phyloP scores from a whole-genome alignment of 2,888 invertebrate species.

The Epirrita christyi region DNA sequence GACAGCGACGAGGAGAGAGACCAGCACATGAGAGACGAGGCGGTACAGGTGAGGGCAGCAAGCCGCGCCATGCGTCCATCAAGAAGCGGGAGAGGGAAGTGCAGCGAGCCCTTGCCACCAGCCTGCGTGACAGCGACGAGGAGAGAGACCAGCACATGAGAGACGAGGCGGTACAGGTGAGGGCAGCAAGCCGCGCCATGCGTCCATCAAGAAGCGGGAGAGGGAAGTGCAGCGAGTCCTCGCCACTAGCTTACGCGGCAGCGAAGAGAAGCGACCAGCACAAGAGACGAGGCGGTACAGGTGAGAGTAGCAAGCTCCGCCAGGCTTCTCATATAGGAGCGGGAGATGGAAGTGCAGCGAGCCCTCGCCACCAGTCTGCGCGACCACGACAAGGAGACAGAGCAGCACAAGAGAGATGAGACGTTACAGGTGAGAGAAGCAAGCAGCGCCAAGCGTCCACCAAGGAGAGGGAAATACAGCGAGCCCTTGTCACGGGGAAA shows the following conservation, averaged over 20 bases:
- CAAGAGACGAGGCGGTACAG: too few species aligned
- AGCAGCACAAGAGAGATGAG: conserved; percentile 98
- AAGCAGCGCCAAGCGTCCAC: conserved; percentile 96
- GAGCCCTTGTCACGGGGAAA: conserved; percentile 96
- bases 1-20: too few species aligned
- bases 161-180: conserved; percentile 95
- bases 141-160: conserved; percentile 98
- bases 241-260: too few species aligned
- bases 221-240: too few species aligned
- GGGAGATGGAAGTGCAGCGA: conserved; percentile 97
- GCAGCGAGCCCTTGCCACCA: too few species aligned
- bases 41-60: conserved; percentile 88
- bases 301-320: conserved; percentile 91
- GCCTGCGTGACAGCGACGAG: conserved; percentile 97
- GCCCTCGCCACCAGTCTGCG: conserved; percentile 96
- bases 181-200: conserved; percentile 1
- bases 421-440: conserved; percentile 93
- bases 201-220: too few species aligned
- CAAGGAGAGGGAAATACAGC: conserved; percentile 96
- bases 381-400: conserved; percentile 98
- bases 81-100: too few species aligned
- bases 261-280: too few species aligned
- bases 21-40: conserved; percentile 98
- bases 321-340: conserved; percentile 96
- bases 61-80: too few species aligned